Conservation (phyloP, 2,113 vertebrate species). For the Ceyx margarethae region DNA sequence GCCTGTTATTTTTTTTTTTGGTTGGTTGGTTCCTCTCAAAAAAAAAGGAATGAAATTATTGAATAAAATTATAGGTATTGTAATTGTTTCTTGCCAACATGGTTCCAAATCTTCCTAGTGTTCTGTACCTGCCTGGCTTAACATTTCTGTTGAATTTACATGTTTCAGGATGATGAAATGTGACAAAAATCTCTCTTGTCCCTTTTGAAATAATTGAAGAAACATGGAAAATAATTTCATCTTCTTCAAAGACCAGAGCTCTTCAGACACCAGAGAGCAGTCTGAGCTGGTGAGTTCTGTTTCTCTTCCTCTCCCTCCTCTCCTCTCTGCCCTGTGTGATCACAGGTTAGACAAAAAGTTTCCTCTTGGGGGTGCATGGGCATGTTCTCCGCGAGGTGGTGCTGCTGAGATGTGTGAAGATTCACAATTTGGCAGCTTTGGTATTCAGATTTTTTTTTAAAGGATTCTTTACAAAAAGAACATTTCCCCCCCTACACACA, state of each 20-base stretch:
- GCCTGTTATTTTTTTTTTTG: no score
- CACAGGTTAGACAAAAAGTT: not conserved
- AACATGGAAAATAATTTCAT: not conserved
- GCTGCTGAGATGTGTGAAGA: not conserved
- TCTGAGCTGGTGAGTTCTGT: not conserved
- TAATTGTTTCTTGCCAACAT: not conserved
- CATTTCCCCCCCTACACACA: fast-evolving
- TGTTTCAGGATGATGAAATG: not conserved
- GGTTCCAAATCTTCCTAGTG: not conserved
- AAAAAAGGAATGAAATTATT: not conserved
- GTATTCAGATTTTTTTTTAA: not conserved
- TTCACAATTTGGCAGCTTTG: not conserved
- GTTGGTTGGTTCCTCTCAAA: not conserved
- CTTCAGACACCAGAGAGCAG: not conserved
- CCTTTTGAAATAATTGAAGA: not conserved
- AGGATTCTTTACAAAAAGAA: not conserved
- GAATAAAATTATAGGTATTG: not conserved
- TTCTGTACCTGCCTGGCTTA: not conserved
- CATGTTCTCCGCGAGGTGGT: conserved; percentile 20
- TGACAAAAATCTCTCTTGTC: not conserved
- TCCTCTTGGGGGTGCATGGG: not conserved
- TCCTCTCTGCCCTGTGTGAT: fast-evolving
- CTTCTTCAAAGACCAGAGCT: not conserved
- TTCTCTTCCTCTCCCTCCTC: not conserved
- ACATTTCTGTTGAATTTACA: not conserved